Conservation (phyloP, 2,888 invertebrate species). For the Mimachlamys varia region DNA sequence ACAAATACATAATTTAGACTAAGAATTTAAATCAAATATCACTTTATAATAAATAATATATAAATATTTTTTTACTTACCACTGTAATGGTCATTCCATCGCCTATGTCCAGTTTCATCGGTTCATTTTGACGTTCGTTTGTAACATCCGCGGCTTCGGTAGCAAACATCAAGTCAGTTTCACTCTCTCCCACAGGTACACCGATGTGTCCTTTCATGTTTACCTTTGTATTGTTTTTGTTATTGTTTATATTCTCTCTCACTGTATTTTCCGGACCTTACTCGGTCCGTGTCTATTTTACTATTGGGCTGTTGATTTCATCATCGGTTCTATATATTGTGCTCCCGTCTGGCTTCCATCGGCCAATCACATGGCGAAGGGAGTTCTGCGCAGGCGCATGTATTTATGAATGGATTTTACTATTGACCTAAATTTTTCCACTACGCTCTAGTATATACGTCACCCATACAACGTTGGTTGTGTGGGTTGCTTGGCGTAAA, state of each 20-base stretch:
- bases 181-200: background rate
- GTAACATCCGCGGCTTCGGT: background rate
- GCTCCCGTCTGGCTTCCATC: background rate
- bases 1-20: background rate
- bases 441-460: background rate
- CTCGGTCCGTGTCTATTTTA: background rate
- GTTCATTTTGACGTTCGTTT: background rate
- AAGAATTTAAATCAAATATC: background rate
- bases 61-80: background rate
- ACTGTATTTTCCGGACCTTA: background rate
- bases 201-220: background rate
- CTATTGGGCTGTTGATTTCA: background rate
- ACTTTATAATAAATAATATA: background rate
- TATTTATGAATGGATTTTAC: no score
- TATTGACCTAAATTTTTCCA: background rate
- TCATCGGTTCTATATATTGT: background rate
- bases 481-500: background rate
- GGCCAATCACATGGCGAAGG: background rate
- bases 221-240: background rate
- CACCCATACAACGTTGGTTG: no score
- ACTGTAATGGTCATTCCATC: constrained; percentile 12
- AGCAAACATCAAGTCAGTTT: background rate
- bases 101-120: background rate
- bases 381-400: background rate
- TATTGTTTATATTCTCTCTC: background rate